Conservation (phyloP, 2,797 vertebrate species). For the Malacoctenus gilli region DNA sequence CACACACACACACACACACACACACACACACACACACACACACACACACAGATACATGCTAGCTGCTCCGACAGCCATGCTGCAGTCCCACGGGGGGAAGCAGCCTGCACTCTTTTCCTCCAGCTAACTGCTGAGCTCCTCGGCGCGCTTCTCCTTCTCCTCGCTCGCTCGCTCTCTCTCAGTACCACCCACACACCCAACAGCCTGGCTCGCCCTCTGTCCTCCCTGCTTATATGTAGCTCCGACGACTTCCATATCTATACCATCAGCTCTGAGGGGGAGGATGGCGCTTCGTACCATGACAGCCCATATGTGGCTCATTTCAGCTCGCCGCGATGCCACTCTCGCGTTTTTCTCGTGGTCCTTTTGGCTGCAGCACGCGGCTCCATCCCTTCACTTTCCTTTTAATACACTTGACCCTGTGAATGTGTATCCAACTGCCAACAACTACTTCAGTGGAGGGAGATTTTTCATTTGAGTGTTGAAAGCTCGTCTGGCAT, state of each 20-base stretch:
- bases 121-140: constrained; percentile 60
- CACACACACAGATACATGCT: constrained; percentile 56
- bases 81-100: constrained; percentile 74
- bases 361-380: constrained; percentile 11
- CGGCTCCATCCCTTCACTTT: constrained; percentile 9
- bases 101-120: constrained; percentile 68
- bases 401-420: constrained; percentile 20
- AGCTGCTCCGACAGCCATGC: constrained; percentile 59
- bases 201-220: constrained; percentile 77
- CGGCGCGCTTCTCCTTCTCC: constrained; percentile 49
- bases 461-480: constrained; percentile 17
- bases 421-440: constrained; percentile 20
- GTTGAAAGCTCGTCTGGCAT: constrained; percentile 8
- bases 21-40: constrained; percentile 60
- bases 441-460: constrained; percentile 7
- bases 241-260: constrained; percentile 67
- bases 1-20: constrained; percentile 68
- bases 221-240: constrained; percentile 56
- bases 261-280: constrained; percentile 68
- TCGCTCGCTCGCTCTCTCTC: constrained; percentile 29
- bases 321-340: constrained; percentile 42
- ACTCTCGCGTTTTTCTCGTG: constrained; percentile 24
- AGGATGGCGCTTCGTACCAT: constrained; percentile 52
- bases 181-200: constrained; percentile 78
- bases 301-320: constrained; percentile 64